Evolutionary conservation across 2,113 vertebrate species (phyloP), one percentile per base, ranked within the genome.

Genomic region (Sisor rabdophorus): DNA sequence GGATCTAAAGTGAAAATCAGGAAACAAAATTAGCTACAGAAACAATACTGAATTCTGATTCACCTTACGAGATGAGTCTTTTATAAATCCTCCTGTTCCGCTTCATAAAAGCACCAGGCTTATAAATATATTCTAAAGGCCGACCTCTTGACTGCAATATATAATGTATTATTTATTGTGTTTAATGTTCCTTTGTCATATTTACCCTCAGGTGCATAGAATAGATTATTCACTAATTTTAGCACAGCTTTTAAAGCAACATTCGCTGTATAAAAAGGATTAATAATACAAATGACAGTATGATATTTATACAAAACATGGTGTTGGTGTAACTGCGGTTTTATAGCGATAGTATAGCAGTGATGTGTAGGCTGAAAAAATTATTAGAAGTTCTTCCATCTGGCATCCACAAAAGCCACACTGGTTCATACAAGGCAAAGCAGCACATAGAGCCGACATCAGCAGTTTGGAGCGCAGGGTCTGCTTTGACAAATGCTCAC

Each of bases 361-460:
- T 61, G 68, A 64, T 11, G 30, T 61, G 24, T 77, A 40, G 50
- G 65, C 59, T 32, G 15, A 16, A 60, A 36, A 22, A 22, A 78
- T 11, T 28, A 48, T 61, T 68, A 60, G 53, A 55, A 47, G 13
- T 48, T 54, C 50, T 63, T 71, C 68, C 52, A 64, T 72, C 76
- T 78, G 36, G 63, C 55, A 26, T 16, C 30, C 30, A n/a, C 36
- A 73, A 60, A 64, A 82, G 56, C 67, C 65, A 52, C 36, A 28
- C 54, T 32, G 52, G 76, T 32, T 61, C 24, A 8, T 78, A 52
- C 64, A 40, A 55, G 69, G 59, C 59, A 72, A 78, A 71, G 67
- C 55, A 24, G 59, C 76, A 78, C 58, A 61, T 61, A 54, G n/a
- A 53, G 68, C 56, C 58, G 60, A 64, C 59, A 69, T 78, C 76